phyloP scores from a whole-genome alignment of 1,140 invertebrate species.

The Ericerus pela region DNA sequence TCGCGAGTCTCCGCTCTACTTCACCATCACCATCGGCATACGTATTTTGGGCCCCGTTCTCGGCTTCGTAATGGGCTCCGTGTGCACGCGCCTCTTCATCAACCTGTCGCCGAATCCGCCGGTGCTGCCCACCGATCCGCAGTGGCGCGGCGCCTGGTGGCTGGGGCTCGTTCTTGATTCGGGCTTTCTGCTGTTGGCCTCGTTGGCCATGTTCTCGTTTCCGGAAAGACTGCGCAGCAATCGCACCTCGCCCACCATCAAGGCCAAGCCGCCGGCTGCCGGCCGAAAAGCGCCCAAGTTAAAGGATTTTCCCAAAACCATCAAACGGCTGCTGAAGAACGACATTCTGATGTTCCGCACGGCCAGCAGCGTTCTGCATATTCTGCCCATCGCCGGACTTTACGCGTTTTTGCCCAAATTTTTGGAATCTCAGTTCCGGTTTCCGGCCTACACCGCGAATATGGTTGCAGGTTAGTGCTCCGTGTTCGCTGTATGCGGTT shows the following conservation, averaged over 20 bases:
- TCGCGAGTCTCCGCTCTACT: conserved; percentile 82
- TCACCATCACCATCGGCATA: conserved; percentile 83
- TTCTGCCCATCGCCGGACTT: conserved; percentile 75
- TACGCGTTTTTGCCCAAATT: conserved; percentile 91
- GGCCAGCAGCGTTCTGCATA: conserved; percentile 72
- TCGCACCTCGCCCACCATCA: conserved; percentile 24
- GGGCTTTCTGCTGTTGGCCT: conserved; percentile 56
- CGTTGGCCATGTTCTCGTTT: conserved; percentile 76
- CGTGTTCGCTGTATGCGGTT: no score
- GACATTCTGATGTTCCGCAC: conserved; percentile 81
- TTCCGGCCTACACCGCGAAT: conserved; percentile 74
- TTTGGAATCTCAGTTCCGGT: conserved; percentile 75
- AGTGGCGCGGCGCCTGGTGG: conserved; percentile 89
- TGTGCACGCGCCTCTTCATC: conserved; percentile 76
- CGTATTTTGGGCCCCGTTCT: conserved; percentile 76
- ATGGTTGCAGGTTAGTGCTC: conserved; percentile 73
- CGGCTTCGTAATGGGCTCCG: conserved; percentile 77
- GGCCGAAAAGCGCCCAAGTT: conserved; percentile 33
- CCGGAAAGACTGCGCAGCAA: conserved; percentile 47
- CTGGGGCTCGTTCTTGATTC: conserved; percentile 68
- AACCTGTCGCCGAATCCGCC: conserved; percentile 57
- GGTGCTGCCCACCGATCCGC: conserved; percentile 64
- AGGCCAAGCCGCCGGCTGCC: neutral
- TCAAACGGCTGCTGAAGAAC: conserved; percentile 70
- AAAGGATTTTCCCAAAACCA: conserved; percentile 69